phyloP scores from a whole-genome alignment of 64 coral and sea anemone species.

The Acropora tenuis region DNA sequence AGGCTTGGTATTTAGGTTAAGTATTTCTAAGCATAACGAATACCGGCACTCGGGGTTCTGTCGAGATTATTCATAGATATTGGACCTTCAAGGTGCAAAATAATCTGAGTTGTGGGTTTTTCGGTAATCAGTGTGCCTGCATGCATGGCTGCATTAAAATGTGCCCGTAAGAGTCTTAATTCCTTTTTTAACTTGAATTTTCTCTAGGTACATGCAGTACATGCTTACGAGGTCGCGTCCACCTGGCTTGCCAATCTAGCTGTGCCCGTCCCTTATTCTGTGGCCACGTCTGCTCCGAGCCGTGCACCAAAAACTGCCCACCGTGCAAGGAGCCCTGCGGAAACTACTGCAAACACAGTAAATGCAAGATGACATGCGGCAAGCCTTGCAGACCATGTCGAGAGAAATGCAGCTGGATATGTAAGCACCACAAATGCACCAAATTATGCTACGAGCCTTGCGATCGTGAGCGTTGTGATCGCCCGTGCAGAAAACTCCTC shows the following conservation, averaged over 20 bases:
- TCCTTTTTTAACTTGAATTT: not conserved
- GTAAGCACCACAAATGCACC: slow-evolving; percentile 55
- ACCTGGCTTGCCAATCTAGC: slow-evolving; percentile 30
- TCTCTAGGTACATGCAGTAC: slow-evolving; percentile 33
- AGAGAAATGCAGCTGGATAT: slow-evolving; percentile 45
- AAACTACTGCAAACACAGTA: slow-evolving; percentile 64
- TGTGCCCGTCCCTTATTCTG: slow-evolving; percentile 70
- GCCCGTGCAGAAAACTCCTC: slow-evolving; percentile 40
- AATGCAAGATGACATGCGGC: slow-evolving; percentile 69
- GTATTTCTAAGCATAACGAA: no score
- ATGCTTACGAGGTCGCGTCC: slow-evolving; percentile 38
- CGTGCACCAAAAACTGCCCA: slow-evolving; percentile 79
- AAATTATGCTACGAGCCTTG: slow-evolving; percentile 63
- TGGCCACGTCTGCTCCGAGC: slow-evolving; percentile 61
- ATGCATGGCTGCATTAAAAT: no score
- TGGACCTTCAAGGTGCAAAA: no score
- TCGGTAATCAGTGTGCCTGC: no score
- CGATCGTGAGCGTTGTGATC: slow-evolving; percentile 45
- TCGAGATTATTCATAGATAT: no score
- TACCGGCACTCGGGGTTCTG: no score
- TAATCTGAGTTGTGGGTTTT: no score
- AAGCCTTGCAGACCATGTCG: slow-evolving; percentile 64
- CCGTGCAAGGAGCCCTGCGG: slow-evolving; percentile 66
- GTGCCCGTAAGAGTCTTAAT: not conserved
- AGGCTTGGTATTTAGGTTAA: no score